These are phyloP conservation scores for Drosophila diplacantha DNA, from an alignment of 2,888 invertebrate species.

Conservation along the genomic window DNA sequence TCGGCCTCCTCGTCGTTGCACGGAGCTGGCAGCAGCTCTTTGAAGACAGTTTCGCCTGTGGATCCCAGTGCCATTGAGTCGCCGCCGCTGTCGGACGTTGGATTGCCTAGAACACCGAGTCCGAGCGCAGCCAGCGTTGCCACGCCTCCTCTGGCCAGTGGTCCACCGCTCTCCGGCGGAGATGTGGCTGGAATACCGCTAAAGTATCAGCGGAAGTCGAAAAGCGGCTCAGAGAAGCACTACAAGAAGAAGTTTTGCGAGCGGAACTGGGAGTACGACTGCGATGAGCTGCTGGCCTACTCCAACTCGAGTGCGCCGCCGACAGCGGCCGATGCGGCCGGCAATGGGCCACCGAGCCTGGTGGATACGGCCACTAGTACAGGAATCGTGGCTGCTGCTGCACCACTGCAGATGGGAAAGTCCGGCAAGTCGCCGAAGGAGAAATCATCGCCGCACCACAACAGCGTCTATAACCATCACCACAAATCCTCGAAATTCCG, in stretches of 20 bases:
- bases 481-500: slow-evolving; percentile 83
- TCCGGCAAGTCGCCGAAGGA: slow-evolving; percentile 62
- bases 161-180: slow-evolving; percentile 31
- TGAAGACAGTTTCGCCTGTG: slow-evolving; percentile 75
- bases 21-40: slow-evolving; percentile 47
- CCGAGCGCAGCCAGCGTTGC: slow-evolving; percentile 74
- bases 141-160: slow-evolving; percentile 71
- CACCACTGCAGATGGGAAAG: slow-evolving; percentile 25
- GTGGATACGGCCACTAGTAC: slow-evolving; percentile 29
- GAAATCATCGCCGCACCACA: slow-evolving; percentile 53
- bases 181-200: slow-evolving; percentile 77
- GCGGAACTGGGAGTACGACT: slow-evolving; percentile 82
- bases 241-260: slow-evolving; percentile 93
- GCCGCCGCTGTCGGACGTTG: slow-evolving; percentile 78
- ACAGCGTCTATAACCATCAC: slow-evolving; percentile 54
- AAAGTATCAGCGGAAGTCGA: slow-evolving; percentile 81
- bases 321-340: slow-evolving; percentile 74
- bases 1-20: slow-evolving; percentile 58
- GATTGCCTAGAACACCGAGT: slow-evolving; percentile 77
- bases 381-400: slow-evolving; percentile 22
- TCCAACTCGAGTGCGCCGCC: slow-evolving; percentile 69
- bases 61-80: slow-evolving; percentile 78
- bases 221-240: slow-evolving; percentile 80
- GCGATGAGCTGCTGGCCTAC: slow-evolving; percentile 71
- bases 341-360: slow-evolving; percentile 59